Evolutionary conservation across 2,797 vertebrate genomes (phyloP).

Genomic region (Psittacula echo): DNA sequence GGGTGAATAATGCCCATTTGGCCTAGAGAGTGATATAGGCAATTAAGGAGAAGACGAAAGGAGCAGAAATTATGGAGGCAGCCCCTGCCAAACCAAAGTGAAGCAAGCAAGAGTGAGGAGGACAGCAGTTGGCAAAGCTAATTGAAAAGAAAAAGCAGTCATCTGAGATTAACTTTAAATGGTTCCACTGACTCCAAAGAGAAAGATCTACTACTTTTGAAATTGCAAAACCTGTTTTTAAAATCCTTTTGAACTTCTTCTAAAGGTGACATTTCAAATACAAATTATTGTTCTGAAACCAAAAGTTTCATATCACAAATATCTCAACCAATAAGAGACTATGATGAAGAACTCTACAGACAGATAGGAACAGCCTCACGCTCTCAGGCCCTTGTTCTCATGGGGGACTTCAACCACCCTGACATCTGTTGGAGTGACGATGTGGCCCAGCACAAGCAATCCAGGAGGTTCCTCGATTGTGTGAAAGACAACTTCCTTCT

Average conservation of each 20-base stretch:
- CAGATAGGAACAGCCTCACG: too few relatives aligned
- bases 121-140: neutral
- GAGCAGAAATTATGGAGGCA: neutral
- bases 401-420: too few relatives aligned
- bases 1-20: neutral
- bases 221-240: neutral
- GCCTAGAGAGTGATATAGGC: neutral
- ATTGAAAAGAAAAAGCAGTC: neutral
- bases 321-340: neutral
- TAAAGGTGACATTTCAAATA: neutral
- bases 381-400: too few relatives aligned
- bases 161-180: constrained; percentile 7
- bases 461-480: too few relatives aligned
- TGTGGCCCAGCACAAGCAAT: too few relatives aligned
- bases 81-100: neutral
- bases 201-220: neutral
- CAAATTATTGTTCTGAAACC: neutral
- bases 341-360: neutral
- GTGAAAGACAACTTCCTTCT: too few relatives aligned
- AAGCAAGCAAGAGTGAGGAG: neutral
- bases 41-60: neutral
- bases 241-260: neutral
- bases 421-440: too few relatives aligned
- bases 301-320: neutral
- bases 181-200: neutral